Percentiles rank a stretch among this genome's conserved stretches.
Evolutionary conservation across 2,113 vertebrate genomes (phyloP).

Genomic region (Rhineura floridana): DNA sequence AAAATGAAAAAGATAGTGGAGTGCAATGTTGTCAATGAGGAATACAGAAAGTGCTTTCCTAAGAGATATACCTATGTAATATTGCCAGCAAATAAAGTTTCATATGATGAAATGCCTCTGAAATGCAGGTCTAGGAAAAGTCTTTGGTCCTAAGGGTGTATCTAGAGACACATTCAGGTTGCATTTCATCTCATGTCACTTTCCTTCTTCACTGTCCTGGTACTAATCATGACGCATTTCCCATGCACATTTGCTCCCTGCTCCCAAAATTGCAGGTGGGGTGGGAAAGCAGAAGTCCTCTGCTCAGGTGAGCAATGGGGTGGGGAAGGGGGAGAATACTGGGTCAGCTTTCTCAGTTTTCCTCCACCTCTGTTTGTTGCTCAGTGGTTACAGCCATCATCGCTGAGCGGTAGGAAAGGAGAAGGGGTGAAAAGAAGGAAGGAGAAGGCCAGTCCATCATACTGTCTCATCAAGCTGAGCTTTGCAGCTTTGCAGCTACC

Average conservation of each 20-base stretch:
- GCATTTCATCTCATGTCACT: conserved; percentile 24
- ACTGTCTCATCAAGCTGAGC: background rate
- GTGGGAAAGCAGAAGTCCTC: background rate
- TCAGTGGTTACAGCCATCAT: background rate
- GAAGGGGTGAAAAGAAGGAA: background rate
- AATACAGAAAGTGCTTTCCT: conserved; percentile 75
- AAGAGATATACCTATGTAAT: conserved; percentile 77
- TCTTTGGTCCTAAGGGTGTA: conserved; percentile 1
- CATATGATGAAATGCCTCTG: conserved; percentile 76
- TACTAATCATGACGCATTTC: conserved; percentile 6
- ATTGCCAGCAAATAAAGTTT: conserved; percentile 78
- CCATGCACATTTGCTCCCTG: background rate
- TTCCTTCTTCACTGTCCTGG: conserved; percentile 11
- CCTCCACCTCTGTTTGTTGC: background rate
- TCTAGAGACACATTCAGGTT: conserved; percentile 12
- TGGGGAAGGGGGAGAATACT: background rate
- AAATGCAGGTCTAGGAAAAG: conserved; percentile 64
- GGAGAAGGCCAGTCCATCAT: background rate
- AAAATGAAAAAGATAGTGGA: conserved; percentile 74
- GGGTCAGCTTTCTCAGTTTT: background rate
- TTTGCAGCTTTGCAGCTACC: no score
- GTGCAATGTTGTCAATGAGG: conserved; percentile 65
- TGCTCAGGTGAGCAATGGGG: background rate
- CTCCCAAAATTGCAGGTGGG: background rate
- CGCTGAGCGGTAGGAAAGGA: background rate